Conservation (phyloP, 2,888 invertebrate genomes). For the Steinernema scapterisci region DNA sequence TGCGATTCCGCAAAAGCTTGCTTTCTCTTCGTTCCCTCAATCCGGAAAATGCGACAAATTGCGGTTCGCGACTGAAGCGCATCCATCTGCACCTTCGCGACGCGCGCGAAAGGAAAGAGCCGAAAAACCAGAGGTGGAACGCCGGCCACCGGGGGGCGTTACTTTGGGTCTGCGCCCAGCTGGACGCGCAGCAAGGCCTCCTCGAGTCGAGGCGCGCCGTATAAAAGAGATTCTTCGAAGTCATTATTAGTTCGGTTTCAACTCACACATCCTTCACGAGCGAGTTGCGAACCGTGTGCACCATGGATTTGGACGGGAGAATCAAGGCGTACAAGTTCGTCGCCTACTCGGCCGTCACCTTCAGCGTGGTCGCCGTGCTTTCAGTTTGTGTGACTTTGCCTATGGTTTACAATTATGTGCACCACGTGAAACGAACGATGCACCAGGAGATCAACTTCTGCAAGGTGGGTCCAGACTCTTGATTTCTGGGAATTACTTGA, state of each 20-base stretch:
- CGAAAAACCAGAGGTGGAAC: slow-evolving; percentile 22
- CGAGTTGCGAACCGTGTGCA: background rate
- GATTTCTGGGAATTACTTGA: background rate
- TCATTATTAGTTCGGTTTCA: slow-evolving; percentile 27
- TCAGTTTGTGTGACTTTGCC: slow-evolving; percentile 46
- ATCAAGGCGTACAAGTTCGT: slow-evolving; percentile 31
- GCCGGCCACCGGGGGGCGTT: background rate
- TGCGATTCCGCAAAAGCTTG: too few species aligned
- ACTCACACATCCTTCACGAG: background rate
- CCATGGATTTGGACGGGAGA: slow-evolving; percentile 23
- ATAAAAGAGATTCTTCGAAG: slow-evolving; percentile 14
- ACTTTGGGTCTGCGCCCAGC: slow-evolving; percentile 1
- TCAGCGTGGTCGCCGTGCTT: slow-evolving; percentile 26
- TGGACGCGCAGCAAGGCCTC: background rate
- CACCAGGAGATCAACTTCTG: slow-evolving; percentile 51
- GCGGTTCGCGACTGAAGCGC: background rate
- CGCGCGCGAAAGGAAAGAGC: slow-evolving; percentile 2
- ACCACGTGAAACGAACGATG: slow-evolving; percentile 47
- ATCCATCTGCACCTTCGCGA: background rate
- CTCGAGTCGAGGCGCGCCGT: background rate
- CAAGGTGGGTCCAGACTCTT: slow-evolving; percentile 34
- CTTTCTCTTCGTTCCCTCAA: background rate
- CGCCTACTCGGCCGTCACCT: slow-evolving; percentile 27
- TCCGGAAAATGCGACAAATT: slow-evolving; percentile 29
- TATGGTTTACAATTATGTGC: slow-evolving; percentile 50